Base-by-base conservation (phyloP, 2,888 invertebrate species). In the Selenia dentaria region DNA sequence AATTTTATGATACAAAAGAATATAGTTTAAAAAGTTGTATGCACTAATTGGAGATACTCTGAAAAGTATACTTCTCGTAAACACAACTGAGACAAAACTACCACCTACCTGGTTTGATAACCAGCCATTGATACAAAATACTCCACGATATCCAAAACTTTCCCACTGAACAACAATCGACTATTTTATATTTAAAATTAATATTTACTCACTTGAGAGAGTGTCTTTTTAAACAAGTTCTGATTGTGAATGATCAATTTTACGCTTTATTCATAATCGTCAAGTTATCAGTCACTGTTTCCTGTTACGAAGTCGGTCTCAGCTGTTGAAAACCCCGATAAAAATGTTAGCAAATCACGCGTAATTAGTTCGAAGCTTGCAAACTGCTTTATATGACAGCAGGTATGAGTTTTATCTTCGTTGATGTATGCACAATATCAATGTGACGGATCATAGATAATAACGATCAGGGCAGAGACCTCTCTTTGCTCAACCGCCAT, bases 211-310 rank as follows among this genome's bases (percentile, higher is more conserved):
- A 37, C 8, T 28, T 1, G n/a, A 11, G 25, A 25, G 10, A 14
- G 10, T 20, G 10, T 18, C 12, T 35, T 29, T 27, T 12, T 31
- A 27, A 46, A 18, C 32, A 43, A 26, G 24, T 40, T 14, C 32
- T 13, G 43, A 46, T 42, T 39, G 25, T 36, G 42, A 58, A 53
- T 55, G 53, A 43, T 41, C 12, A 6, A 18, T 18, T 41, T 38
- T 28, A 16, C 13, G 26, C 24, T 11, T 36, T 26, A 45, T 40
- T 50, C 33, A 51, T 42, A 36, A 47, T 36, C 31, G 31, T 27
- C 16, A 26, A 46, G 11, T 26, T 54, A 58, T 58, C 57, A 40
- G 53, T 36, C 57, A 38, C 51, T 47, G 53, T 51, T 55, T 53
- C 55, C 49, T 51, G 51, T 58, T 53, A 38, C 53, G 20, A 54